Base-by-base conservation (phyloP, 2,888 invertebrate species). In the Caenorhabditis becei region DNA sequence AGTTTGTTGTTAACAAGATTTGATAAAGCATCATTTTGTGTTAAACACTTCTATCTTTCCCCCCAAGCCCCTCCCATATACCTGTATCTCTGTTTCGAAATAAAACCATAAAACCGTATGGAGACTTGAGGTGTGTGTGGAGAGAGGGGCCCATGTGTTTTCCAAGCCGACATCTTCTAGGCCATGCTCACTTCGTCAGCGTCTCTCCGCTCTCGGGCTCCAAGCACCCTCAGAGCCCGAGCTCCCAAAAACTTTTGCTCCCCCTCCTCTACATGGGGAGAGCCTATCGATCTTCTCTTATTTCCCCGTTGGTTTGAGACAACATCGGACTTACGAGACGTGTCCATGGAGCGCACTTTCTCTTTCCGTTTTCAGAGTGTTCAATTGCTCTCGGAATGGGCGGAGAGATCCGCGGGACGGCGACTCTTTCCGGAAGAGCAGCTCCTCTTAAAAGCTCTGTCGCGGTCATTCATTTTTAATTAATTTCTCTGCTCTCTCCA, bases 21-120 rank as follows among this genome's bases (percentile, higher is more conserved):
- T 80, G 77, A 80, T 80, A 80, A 80, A 80, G 80, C 80, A 77
- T 80, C 80, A 67, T 80, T 80, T 77, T 80, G 61, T 80, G 65
- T 80, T 78, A 61, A 67, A 61, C 67, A 61, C 67, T 59, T 54
- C 32, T 58, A 44, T 53, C 20, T 32, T 62, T 54, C 18, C 23
- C 58, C 56, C 7, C 14, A 41, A 66, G 16, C 41, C 67, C 23
- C 41, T 8, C 20, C 47, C 49, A 32, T 10, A 37, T 20, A 28
- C 61, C 23, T 79, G 79, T 72, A 71, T 61, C 71, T 70, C 61
- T 69, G 35, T 79, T 66, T 79, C 66, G 58, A 20, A 70, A 66
- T 58, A 70, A 77, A 77, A 77, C 59, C 62, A 51, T 66, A 35
- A 62, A 69, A 32, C n/a, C 28, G 16, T 41, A 41, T 37, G 16